Evolutionary conservation across 2,113 vertebrate genomes (phyloP).

Genomic region (Antennarius striatus): DNA sequence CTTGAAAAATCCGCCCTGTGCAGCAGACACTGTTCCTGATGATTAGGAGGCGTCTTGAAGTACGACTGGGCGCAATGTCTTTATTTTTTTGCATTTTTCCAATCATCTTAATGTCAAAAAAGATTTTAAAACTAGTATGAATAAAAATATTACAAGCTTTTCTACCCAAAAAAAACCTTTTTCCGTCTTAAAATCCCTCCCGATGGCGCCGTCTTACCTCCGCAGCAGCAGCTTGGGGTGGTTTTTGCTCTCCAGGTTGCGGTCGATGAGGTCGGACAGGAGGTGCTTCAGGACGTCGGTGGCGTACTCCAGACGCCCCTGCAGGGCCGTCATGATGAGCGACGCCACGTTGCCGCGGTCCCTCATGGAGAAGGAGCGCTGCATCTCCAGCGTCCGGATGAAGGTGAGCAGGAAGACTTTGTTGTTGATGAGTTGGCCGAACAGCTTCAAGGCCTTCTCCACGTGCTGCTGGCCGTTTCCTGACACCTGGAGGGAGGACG

Average conservation of each 20-base stretch:
- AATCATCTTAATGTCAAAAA: slow-evolving; percentile 3
- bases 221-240: slow-evolving; percentile 97
- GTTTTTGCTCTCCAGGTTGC: slow-evolving; percentile 98
- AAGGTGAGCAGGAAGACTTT: slow-evolving; percentile 97
- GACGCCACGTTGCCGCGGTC: slow-evolving; percentile 98
- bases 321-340: slow-evolving; percentile 97
- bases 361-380: slow-evolving; percentile 98
- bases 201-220: slow-evolving; percentile 78
- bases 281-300: slow-evolving; percentile 97
- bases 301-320: slow-evolving; percentile 95
- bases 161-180: no score
- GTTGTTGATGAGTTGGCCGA: slow-evolving; percentile 98
- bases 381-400: slow-evolving; percentile 94
- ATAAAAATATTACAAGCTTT: not conserved
- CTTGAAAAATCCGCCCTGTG: not conserved
- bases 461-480: slow-evolving; percentile 94
- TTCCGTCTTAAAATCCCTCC: not conserved
- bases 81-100: not conserved
- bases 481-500: slow-evolving; percentile 83
- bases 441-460: slow-evolving; percentile 97
- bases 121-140: not conserved
- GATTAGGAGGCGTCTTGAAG: slow-evolving; percentile 18
- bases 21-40: not conserved
- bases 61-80: not conserved
- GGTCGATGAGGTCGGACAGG: slow-evolving; percentile 95